Evolutionary conservation across 92 coral and sea anemone species (phyloP).

Genomic region (Porites divaricata): DNA sequence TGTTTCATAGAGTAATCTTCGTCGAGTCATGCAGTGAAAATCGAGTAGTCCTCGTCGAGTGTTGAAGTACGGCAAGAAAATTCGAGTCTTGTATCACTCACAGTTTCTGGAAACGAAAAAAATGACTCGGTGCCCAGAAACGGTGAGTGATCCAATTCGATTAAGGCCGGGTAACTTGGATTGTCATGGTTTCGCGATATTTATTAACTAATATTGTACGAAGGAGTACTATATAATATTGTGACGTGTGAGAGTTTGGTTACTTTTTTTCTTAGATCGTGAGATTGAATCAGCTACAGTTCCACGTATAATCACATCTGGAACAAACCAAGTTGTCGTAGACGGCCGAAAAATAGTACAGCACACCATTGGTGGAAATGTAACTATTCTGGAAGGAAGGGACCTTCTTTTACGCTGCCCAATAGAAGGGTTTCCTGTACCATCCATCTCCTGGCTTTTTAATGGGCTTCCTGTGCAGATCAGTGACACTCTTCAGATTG

Average conservation of each 20-base stretch:
- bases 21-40: too few relatives aligned
- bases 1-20: too few relatives aligned
- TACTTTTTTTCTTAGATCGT: slow-evolving; percentile 29
- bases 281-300: slow-evolving; percentile 17
- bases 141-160: too few relatives aligned
- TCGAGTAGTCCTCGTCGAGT: too few relatives aligned
- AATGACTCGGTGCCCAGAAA: too few relatives aligned
- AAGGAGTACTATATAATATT: neutral
- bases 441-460: slow-evolving; percentile 72
- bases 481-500: slow-evolving; percentile 69
- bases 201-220: neutral
- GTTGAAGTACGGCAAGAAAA: too few relatives aligned
- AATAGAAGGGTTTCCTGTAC: slow-evolving; percentile 71
- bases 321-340: neutral
- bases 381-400: slow-evolving; percentile 79
- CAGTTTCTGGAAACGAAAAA: too few relatives aligned
- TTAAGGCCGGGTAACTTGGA: too few relatives aligned
- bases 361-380: slow-evolving; percentile 62
- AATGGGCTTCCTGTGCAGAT: slow-evolving; percentile 59
- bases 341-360: slow-evolving; percentile 41
- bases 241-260: neutral
- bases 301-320: slow-evolving; percentile 51
- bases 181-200: too few relatives aligned
- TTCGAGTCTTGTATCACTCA: too few relatives aligned
- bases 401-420: slow-evolving; percentile 81